Conservation (phyloP, 2,797 vertebrate species). For the Scolopax rusticola region DNA sequence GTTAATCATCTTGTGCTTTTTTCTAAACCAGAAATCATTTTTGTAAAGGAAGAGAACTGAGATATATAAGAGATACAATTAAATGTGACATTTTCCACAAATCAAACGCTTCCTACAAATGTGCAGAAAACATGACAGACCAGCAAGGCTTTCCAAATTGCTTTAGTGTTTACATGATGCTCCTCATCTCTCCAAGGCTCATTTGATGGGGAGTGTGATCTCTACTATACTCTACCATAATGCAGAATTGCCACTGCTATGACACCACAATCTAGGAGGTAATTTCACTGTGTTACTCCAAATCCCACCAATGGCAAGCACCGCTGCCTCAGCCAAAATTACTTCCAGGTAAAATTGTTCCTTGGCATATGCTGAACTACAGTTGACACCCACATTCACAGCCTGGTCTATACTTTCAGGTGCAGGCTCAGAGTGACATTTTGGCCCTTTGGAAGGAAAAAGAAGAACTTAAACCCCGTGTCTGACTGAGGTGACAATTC, state of each 20-base stretch:
- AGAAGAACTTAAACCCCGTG: fast-evolving
- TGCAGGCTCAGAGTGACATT: background rate
- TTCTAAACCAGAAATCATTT: conserved; percentile 18
- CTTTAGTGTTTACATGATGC: background rate
- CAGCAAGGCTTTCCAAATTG: background rate
- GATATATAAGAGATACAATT: background rate
- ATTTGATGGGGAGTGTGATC: background rate
- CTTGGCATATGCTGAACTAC: background rate
- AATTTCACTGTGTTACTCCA: background rate
- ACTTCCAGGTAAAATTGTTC: background rate
- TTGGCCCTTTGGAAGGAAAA: background rate
- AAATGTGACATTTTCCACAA: conserved; percentile 40
- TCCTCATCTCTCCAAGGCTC: background rate
- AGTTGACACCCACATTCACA: background rate
- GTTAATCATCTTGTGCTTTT: conserved; percentile 52
- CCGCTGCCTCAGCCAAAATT: background rate
- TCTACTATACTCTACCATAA: background rate
- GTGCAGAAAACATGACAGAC: background rate
- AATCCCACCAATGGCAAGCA: background rate
- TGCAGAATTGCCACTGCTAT: background rate
- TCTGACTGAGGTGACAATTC: background rate
- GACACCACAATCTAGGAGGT: background rate
- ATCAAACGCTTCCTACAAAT: conserved; percentile 4
- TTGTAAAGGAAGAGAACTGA: background rate
- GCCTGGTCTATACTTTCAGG: background rate